These are phyloP conservation scores for silkworm (Bombyx mori) DNA, from an alignment of 1,140 invertebrate genomes.

Conservation along the genomic window DNA sequence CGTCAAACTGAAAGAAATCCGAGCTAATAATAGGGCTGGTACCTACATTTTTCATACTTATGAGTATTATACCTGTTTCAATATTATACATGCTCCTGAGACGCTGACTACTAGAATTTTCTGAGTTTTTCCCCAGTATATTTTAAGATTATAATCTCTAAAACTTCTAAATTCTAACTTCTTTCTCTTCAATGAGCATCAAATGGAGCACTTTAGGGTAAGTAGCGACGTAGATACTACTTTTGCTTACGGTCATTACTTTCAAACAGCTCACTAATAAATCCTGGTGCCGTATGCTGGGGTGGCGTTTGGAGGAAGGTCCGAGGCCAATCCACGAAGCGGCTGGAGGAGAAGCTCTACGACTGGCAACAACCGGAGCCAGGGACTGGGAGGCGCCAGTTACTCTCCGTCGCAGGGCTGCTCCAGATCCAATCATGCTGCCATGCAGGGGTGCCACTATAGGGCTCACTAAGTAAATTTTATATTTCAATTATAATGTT, in stretches of 20 bases:
- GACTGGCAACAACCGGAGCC: slow-evolving; percentile 77
- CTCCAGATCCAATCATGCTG: slow-evolving; percentile 82
- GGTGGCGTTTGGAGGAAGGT: slow-evolving; percentile 83
- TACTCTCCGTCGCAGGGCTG: slow-evolving; percentile 83
- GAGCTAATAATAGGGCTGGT: too few species aligned
- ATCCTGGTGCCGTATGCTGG: slow-evolving; percentile 82
- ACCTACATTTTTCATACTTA: too few species aligned
- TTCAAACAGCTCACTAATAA: slow-evolving; percentile 82
- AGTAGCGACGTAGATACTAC: too few species aligned
- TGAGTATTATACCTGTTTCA: too few species aligned
- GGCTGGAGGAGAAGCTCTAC: slow-evolving; percentile 58
- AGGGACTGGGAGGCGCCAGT: slow-evolving; percentile 91
- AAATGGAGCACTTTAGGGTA: too few species aligned
- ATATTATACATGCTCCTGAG: too few species aligned
- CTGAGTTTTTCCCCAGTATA: too few species aligned
- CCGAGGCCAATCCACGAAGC: slow-evolving; percentile 77
- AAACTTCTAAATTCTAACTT: too few species aligned
- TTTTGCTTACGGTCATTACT: slow-evolving; percentile 14
- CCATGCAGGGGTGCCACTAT: slow-evolving; percentile 83
- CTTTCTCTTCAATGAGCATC: too few species aligned
- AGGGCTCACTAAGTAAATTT: slow-evolving; percentile 50
- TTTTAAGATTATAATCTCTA: too few species aligned
- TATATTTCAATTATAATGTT: background rate
- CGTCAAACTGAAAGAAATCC: too few species aligned
- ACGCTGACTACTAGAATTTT: too few species aligned